phyloP scores from a whole-genome alignment of 2,888 invertebrate genomes.

The Pachydiplax longipennis region DNA sequence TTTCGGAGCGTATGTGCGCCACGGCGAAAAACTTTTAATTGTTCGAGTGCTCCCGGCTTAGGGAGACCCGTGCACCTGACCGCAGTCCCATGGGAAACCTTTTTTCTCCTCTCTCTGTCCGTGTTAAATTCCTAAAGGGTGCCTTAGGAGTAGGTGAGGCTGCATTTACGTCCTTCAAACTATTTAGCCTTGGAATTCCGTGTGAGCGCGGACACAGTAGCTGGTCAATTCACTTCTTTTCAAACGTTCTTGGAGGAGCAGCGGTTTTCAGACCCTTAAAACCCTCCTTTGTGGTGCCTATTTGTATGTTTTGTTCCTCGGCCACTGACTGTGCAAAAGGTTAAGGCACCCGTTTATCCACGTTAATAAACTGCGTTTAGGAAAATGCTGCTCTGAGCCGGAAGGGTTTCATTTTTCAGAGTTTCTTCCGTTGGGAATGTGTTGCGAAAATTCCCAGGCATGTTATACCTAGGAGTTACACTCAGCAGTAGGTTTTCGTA shows the following conservation, averaged over 20 bases:
- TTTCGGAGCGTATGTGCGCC: not conserved
- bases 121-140: slow-evolving; percentile 7
- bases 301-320: not conserved
- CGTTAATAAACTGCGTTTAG: not conserved
- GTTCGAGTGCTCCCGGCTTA: not conserved
- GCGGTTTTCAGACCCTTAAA: not conserved
- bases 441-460: not conserved
- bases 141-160: not conserved
- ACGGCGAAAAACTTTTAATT: slow-evolving; percentile 8
- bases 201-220: not conserved
- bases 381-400: not conserved
- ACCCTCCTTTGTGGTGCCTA: not conserved
- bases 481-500: too few relatives aligned
- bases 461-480: not conserved
- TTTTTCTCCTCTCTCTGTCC: not conserved
- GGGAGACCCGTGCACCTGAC: not conserved
- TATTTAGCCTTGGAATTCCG: slow-evolving; percentile 19
- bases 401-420: too few relatives aligned
- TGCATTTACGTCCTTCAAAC: slow-evolving; percentile 26
- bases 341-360: not conserved
- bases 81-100: not conserved
- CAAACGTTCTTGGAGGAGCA: not conserved
- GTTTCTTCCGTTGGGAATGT: too few relatives aligned
- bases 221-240: not conserved
- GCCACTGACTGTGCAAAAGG: not conserved